Evolutionary conservation across 1,140 invertebrate species (phyloP).

Genomic region (Manduca sexta): DNA sequence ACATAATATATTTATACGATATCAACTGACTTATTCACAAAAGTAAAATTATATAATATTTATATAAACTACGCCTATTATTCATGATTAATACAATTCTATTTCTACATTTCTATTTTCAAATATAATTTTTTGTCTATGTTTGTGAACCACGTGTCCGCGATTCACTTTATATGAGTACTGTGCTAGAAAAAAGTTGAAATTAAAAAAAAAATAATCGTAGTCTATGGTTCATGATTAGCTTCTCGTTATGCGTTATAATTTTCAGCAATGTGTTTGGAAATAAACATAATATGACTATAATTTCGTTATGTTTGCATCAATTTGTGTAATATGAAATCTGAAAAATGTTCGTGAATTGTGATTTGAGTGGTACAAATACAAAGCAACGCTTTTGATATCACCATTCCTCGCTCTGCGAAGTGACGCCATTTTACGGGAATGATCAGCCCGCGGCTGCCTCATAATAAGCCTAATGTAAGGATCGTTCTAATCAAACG

Average conservation of each 20-base stretch:
- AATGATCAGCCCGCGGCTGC: conserved; percentile 72
- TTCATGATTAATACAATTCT: too few relatives aligned
- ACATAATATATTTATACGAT: too few relatives aligned
- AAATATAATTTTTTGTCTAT: conserved; percentile 27
- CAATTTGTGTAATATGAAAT: conserved; percentile 34
- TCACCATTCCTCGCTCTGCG: conserved; percentile 61
- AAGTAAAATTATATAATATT: too few relatives aligned
- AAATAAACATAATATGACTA: conserved; percentile 58
- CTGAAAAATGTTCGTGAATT: conserved; percentile 46
- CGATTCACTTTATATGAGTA: background rate
- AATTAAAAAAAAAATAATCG: conserved; percentile 28
- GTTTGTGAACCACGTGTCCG: conserved; percentile 45
- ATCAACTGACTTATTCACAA: too few relatives aligned
- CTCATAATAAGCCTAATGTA: conserved; percentile 67
- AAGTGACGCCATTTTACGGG: conserved; percentile 74
- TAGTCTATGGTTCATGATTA: conserved; percentile 66
- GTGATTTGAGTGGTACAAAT: conserved; percentile 41
- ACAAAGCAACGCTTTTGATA: conserved; percentile 55
- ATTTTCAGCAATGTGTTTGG: conserved; percentile 65
- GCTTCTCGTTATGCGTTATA: conserved; percentile 64
- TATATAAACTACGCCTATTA: too few relatives aligned
- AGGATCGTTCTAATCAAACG: conserved; percentile 60
- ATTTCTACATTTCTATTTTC: too few relatives aligned
- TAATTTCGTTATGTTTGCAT: conserved; percentile 39
- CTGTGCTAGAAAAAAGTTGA: background rate